Base-by-base conservation (phyloP, 2,113 vertebrate genomes). In the Aythya baeri region DNA sequence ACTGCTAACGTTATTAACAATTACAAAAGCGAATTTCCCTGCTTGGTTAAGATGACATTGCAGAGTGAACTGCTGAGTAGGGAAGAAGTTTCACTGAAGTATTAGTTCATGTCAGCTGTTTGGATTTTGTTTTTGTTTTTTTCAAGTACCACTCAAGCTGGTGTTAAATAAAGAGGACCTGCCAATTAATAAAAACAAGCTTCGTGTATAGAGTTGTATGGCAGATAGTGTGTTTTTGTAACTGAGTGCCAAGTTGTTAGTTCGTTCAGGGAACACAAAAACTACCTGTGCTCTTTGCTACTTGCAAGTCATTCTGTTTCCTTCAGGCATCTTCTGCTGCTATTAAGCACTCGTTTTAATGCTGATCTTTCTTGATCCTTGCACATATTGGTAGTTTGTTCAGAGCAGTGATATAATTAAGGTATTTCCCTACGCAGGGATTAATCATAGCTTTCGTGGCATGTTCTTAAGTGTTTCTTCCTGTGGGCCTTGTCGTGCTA, bases 231-330 rank as follows among this genome's bases (percentile, higher is more conserved):
- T 23, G 8, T 44, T 81, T 77, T 41, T 74, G 3, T 63, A 61
- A 58, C 34, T 11, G 20, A 38, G 18, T 38, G 61, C 13, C 32
- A 55, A 88, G 12, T 25, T 91, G 31, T 66, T 85, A 38, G 44
- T 44, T 76, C 71, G 66, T 46, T 31, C 7, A 63, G 43, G 50
- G 41, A 90, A 62, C 11, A 79, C 31, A 89, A 74, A 76, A 89
- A 70, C 41, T 74, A 77, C 61, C 66, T n/a, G 41, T 59, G 52
- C 78, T 84, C 65, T 92, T 73, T 27, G 4, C 41, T 85, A 36
- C 71, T 77, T 94, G 91, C 66, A 85, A 91, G 78, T 94, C 62
- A n/a, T 79, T 87, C 66, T 80, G 49, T 58, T 87, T 65, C 67
- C 44, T 76, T 76, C 25, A 29, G 77, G 62, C 44, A 66, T 66